Evolutionary conservation across 2,888 invertebrate species (phyloP).

Genomic region (Morpho helenor): DNA sequence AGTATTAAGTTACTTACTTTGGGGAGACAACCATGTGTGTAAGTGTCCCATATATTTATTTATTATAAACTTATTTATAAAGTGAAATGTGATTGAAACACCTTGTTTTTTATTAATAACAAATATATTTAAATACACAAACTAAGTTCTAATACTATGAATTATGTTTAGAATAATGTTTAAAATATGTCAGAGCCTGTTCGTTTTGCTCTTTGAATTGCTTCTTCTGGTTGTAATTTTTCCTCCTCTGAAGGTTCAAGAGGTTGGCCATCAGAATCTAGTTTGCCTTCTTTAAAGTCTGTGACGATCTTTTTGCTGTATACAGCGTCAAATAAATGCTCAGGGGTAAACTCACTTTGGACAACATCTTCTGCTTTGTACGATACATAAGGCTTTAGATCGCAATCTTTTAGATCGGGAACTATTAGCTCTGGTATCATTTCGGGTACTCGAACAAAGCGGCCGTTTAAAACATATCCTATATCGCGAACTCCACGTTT

Average conservation of each 20-base stretch:
- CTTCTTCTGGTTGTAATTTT: constrained; percentile 84
- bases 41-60: no score
- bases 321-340: constrained; percentile 89
- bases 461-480: constrained; percentile 78
- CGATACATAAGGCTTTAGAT: constrained; percentile 96
- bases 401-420: constrained; percentile 90
- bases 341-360: constrained; percentile 90
- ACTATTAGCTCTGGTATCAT: constrained; percentile 96
- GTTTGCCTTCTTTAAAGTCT: constrained; percentile 85
- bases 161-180: background rate
- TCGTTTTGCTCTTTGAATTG: constrained; percentile 82
- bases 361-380: constrained; percentile 87
- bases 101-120: no score
- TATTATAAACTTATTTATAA: no score
- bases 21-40: no score
- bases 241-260: constrained; percentile 86
- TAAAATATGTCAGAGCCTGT: constrained; percentile 91
- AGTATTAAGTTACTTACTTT: no score
- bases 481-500: constrained; percentile 84
- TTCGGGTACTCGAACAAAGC: constrained; percentile 85
- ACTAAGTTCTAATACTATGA: no score
- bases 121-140: no score
- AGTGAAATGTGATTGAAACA: no score
- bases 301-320: constrained; percentile 88
- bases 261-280: constrained; percentile 84